Conservation (phyloP, 2,113 vertebrate species). For the Nothoprocta perdicaria region DNA sequence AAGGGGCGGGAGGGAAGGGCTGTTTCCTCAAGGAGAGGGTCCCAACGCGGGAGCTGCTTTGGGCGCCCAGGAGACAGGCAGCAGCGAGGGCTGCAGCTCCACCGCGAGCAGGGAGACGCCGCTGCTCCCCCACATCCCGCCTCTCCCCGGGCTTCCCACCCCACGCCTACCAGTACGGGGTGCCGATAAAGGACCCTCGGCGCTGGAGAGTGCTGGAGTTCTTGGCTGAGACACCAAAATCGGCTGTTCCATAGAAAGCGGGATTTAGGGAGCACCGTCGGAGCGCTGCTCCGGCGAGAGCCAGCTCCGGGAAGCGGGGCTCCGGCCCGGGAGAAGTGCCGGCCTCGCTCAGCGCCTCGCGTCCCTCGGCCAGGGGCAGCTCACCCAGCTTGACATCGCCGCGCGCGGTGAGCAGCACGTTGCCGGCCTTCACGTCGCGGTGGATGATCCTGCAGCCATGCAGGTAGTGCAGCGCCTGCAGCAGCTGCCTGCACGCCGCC, state of each 20-base stretch:
- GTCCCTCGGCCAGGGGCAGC: not conserved
- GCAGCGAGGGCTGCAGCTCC: too few species aligned
- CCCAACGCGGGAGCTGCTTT: fast-evolving
- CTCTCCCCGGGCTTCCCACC: not conserved
- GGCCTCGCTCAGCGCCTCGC: not conserved
- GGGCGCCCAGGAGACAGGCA: fast-evolving
- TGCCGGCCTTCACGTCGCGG: constrained; percentile 78
- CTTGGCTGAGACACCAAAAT: constrained; percentile 80
- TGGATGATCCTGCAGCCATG: constrained; percentile 77
- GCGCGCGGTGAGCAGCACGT: constrained; percentile 75
- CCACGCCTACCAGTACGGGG: constrained; percentile 75
- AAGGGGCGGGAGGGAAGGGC: not conserved
- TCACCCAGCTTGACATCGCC: constrained; percentile 79
- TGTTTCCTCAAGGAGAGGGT: not conserved
- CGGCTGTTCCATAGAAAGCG: constrained; percentile 42
- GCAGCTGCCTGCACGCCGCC: constrained; percentile 71
- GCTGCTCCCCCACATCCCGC: not conserved
- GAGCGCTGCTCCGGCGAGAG: not conserved
- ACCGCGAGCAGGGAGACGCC: not conserved
- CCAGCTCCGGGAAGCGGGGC: not conserved
- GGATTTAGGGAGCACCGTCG: fast-evolving
- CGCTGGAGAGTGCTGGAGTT: constrained; percentile 72
- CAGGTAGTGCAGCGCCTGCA: constrained; percentile 75
- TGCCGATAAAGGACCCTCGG: constrained; percentile 77
- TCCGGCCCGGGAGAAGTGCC: not conserved